These are phyloP conservation scores for Orius laevigatus DNA, from an alignment of 1,140 invertebrate species.

Conservation along the genomic window DNA sequence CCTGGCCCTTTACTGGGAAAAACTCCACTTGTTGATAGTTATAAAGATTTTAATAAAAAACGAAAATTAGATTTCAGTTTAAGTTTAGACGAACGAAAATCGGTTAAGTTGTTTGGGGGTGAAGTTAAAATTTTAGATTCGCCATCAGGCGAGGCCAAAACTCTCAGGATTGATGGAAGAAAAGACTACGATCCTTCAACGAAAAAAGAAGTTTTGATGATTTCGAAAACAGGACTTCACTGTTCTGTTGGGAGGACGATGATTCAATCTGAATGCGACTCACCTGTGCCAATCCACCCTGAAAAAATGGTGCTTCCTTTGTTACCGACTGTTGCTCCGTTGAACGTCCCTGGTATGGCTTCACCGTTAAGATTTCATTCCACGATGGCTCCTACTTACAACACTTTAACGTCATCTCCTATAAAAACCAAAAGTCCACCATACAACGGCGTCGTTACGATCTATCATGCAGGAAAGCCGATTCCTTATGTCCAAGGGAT, in stretches of 20 bases:
- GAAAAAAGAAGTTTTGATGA: slow-evolving; percentile 24
- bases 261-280: slow-evolving; percentile 26
- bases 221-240: slow-evolving; percentile 28
- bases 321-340: slow-evolving; percentile 36
- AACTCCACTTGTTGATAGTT: slow-evolving; percentile 51
- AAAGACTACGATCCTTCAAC: slow-evolving; percentile 8
- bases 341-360: slow-evolving; percentile 29
- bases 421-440: slow-evolving; percentile 4
- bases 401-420: slow-evolving; percentile 37
- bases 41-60: slow-evolving; percentile 12
- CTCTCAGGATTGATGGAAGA: slow-evolving; percentile 43
- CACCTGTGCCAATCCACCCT: slow-evolving; percentile 16
- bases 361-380: slow-evolving; percentile 21
- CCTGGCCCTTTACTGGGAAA: slow-evolving; percentile 63
- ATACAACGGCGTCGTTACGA: slow-evolving; percentile 20
- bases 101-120: slow-evolving; percentile 45
- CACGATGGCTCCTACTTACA: slow-evolving; percentile 39
- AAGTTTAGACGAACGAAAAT: background rate
- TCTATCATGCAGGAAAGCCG: slow-evolving; percentile 43
- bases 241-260: slow-evolving; percentile 26
- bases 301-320: slow-evolving; percentile 39
- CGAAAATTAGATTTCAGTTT: slow-evolving; percentile 11
- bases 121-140: slow-evolving; percentile 55
- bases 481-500: slow-evolving; percentile 73
- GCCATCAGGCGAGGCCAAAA: slow-evolving; percentile 46